Evolutionary conservation across 2,113 vertebrate species (phyloP).

Genomic region (Ellobius talpinus): DNA sequence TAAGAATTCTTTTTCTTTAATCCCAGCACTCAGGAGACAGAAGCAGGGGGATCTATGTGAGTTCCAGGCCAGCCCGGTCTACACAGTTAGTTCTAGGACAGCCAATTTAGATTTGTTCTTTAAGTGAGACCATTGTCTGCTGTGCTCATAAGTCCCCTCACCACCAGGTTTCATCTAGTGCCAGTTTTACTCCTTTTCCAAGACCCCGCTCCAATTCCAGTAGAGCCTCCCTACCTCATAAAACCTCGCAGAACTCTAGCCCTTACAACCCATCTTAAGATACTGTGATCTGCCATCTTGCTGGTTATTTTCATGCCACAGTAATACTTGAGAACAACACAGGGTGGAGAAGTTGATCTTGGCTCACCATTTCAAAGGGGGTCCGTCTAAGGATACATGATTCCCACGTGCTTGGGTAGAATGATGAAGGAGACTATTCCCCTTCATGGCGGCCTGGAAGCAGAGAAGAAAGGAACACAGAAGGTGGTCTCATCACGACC

Average conservation of each 20-base stretch:
- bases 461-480: background rate
- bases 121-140: background rate
- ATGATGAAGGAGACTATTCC: background rate
- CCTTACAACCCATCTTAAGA: background rate
- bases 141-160: background rate
- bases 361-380: background rate
- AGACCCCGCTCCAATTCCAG: background rate
- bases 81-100: background rate
- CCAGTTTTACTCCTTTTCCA: background rate
- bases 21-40: too few species aligned
- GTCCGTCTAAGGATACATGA: background rate
- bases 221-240: background rate
- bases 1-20: background rate
- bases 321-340: background rate
- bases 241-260: background rate
- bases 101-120: background rate
- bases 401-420: background rate
- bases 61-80: background rate
- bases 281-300: background rate
- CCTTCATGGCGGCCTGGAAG: too few species aligned
- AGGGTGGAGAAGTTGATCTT: background rate
- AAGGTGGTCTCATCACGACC: background rate
- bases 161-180: background rate
- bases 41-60: background rate
- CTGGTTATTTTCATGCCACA: background rate